Evolutionary conservation across 2,888 invertebrate species (phyloP), one percentile per base, ranked within the genome.

Genomic region (Epistrophe grossulariae): DNA sequence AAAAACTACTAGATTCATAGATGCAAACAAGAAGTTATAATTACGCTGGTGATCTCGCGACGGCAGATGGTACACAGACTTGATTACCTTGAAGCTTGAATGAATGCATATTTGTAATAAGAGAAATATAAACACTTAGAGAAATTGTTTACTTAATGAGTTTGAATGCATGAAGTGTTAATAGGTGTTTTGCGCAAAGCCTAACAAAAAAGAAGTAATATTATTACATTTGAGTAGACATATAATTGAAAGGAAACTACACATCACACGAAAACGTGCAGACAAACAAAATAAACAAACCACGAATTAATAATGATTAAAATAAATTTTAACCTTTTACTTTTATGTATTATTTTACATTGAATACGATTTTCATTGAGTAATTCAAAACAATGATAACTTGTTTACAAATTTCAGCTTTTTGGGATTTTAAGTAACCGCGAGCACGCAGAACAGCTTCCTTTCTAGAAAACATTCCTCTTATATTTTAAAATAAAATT

Each of bases 41-140:
- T 77, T 76, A 72, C 66, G 31, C 55, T 55, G 45, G 5, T 59
- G 17, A 77, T 70, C 55, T 45, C 35, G 31, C 45, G 73, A 76
- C 84, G 73, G 80, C 84, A 80, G 80, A 84, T 84, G 84, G 71
- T 59, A 80, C 70, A 70, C 38, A 80, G 71, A 84, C 84, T 52
- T 17, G 80, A 40, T 79, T 64, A 84, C 84, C 84, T 84, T 84
- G 84, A 84, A 60, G 66, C 59, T 68, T 68, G 79, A 74, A 62
- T 68, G 79, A 74, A 62, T 62, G 40, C 62, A 62, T 83, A 43
- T 83, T 28, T 31, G 6, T 17, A 79, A n/a, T 13, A n/a, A 24
- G 19, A 72, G 64, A 55, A n/a, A 74, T 62, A 70, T 40, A 60
- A 48, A 4, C 50, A 68, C 73, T 68, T 57, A 19, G 50, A 24